Conservation (phyloP, 1,140 invertebrate genomes). For the Bombus waltoni region DNA sequence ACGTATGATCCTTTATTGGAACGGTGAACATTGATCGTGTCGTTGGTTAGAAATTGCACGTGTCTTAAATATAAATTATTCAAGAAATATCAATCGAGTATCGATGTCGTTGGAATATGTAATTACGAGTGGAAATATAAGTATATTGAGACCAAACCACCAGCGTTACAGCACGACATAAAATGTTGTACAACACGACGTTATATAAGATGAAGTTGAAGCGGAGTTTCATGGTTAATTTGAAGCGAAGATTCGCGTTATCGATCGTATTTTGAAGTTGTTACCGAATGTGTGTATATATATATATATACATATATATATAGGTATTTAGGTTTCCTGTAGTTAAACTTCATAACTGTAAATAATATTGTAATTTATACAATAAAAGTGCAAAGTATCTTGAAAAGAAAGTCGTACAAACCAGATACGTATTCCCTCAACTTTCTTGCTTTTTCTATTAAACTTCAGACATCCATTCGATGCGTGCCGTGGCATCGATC, state of each 20-base stretch:
- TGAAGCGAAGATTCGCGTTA: background rate
- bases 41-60: background rate
- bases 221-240: background rate
- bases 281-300: background rate
- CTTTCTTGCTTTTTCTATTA: background rate
- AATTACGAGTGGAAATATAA: background rate
- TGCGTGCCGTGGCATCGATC: background rate
- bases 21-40: too few species aligned
- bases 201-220: too few species aligned
- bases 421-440: background rate
- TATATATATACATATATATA: too few species aligned
- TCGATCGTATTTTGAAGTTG: background rate
- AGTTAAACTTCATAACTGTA: background rate
- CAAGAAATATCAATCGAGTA: background rate
- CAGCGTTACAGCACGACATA: background rate
- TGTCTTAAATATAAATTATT: background rate
- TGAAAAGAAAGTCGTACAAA: background rate
- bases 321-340: background rate
- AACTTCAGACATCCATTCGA: background rate
- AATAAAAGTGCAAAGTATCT: accelerated
- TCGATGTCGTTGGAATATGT: background rate
- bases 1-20: too few species aligned
- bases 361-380: background rate
- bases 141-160: background rate
- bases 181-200: background rate